Evolutionary conservation across 2,888 invertebrate species (phyloP), one percentile per base, ranked within the genome.

Genomic region (Brachynemurus nebulosus): DNA sequence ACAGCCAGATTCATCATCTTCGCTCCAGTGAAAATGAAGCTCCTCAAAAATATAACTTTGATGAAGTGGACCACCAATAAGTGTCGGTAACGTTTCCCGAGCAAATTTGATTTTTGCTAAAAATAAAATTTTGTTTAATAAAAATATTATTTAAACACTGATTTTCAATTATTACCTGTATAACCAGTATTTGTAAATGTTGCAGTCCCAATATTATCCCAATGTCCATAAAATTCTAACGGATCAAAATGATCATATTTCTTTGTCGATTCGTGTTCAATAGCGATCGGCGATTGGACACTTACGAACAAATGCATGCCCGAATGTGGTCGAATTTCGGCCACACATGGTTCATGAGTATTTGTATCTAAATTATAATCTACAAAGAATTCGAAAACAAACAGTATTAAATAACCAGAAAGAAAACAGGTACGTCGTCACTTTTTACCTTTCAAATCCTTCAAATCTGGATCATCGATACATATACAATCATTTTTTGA

Each of bases 11-110:
- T 76, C 77, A 53, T 81, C 78, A 41, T 76, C 75, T 17, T 79
- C 78, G 1, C 78, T 77, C 85, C 86, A 86, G 61, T 86, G 86
- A 61, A 86, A 85, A 63, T 86, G 86, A 61, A 85, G 68, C 59
- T 86, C 84, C 52, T 81, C 80, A 48, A 85, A 81, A 44, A 78
- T 70, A 54, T 76, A 83, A 41, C 78, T 74, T 8, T 74, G 66
- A 43, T 66, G 66, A 6, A 81, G 62, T 0, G 79, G 80, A 0
- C 80, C 81, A 0, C 80, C 80, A 37, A 67, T 65, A 3, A 81
- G 62, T 20, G 69, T 68, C 0, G 80, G 80, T 35, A 71, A 62
- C 38, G 71, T 67, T 44, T 58, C 57, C 6, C 70, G 64, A 11
- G 76, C 68, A 50, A 80, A 77, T 27, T 75, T 74, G 52, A 75